Percentiles rank a stretch among this genome's conserved stretches.
These are phyloP conservation scores for Cephus nigrinus DNA, from an alignment of 2,888 invertebrate species.

Conservation along the genomic window DNA sequence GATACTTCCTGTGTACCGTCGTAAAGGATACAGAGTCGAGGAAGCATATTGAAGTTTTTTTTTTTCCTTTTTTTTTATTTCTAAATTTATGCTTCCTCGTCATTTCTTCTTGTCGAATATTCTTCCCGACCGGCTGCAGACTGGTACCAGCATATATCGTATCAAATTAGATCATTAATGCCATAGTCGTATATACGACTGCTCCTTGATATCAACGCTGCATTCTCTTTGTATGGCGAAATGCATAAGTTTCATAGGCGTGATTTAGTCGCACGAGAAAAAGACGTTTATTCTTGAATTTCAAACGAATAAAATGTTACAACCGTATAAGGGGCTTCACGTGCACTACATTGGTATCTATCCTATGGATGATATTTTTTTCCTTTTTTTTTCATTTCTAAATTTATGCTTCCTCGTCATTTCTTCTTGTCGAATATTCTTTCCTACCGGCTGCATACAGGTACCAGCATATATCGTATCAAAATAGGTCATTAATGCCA, in stretches of 20 bases:
- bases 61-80: neutral
- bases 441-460: too few species aligned
- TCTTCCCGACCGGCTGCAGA: neutral
- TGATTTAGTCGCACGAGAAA: too few species aligned
- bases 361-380: too few species aligned
- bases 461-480: too few species aligned
- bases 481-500: too few species aligned
- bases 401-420: neutral
- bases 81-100: neutral
- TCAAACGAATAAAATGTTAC: too few species aligned
- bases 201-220: too few species aligned
- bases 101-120: neutral
- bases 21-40: neutral
- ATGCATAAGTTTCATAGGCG: too few species aligned
- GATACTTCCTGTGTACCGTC: neutral
- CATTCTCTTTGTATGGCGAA: too few species aligned
- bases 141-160: neutral
- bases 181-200: rapidly evolving
- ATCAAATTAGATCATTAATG: neutral
- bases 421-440: neutral
- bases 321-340: too few species aligned
- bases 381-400: neutral
- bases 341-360: too few species aligned
- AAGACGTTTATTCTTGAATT: too few species aligned
- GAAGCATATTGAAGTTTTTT: neutral